These are phyloP conservation scores for Harpegnathos saltator DNA, from an alignment of 1,140 invertebrate species.

Conservation along the genomic window DNA sequence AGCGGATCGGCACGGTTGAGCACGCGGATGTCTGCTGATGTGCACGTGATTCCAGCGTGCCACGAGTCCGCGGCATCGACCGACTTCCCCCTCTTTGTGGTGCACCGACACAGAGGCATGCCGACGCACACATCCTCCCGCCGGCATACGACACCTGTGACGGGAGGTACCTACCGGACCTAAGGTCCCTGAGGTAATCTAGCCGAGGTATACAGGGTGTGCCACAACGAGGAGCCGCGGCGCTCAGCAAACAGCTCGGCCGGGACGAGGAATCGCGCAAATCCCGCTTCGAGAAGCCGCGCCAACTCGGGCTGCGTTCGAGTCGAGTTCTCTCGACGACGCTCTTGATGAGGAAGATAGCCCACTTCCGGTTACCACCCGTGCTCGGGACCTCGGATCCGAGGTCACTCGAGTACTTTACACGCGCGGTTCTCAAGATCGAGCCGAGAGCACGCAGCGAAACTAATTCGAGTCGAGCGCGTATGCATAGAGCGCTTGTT, in stretches of 20 bases:
- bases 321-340: too few relatives aligned
- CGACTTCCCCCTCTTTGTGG: slow-evolving; percentile 68
- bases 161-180: not conserved
- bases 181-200: not conserved
- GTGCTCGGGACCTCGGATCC: too few relatives aligned
- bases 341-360: not conserved
- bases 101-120: slow-evolving; percentile 57
- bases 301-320: too few relatives aligned
- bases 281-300: too few relatives aligned
- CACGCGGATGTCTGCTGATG: slow-evolving; percentile 80
- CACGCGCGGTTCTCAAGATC: too few relatives aligned
- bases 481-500: too few relatives aligned
- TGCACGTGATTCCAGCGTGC: slow-evolving; percentile 80
- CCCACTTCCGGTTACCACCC: not conserved
- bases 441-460: too few relatives aligned
- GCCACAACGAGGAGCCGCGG: not conserved
- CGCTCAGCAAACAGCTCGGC: not conserved
- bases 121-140: slow-evolving; percentile 18
- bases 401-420: too few relatives aligned
- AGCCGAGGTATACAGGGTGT: not conserved
- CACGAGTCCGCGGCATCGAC: slow-evolving; percentile 77
- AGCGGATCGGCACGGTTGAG: slow-evolving; percentile 63
- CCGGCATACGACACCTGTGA: slow-evolving; percentile 31
- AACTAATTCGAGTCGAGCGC: too few relatives aligned
- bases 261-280: too few relatives aligned